Percentiles rank a stretch among this genome's conserved stretches.
Conservation (phyloP, 2,888 invertebrate genomes). For the Neuroscelio doddi region DNA sequence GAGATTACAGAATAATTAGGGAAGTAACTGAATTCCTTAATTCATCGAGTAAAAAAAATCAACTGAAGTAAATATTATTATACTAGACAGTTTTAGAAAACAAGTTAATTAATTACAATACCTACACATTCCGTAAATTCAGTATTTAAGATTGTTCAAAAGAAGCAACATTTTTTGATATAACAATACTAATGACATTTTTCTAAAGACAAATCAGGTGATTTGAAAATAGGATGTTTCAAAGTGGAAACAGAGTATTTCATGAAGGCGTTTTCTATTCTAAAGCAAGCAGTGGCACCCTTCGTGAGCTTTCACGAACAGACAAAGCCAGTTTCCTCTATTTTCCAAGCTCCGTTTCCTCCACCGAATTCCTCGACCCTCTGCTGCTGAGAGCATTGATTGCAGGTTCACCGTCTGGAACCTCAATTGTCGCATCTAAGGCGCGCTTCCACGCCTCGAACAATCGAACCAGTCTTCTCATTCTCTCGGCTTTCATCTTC, state of each 20-base stretch:
- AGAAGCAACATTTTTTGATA: no score
- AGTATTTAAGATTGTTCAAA: no score
- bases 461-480: slow-evolving; percentile 54
- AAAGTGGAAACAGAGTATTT: slow-evolving; percentile 34
- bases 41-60: no score
- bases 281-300: slow-evolving; percentile 51
- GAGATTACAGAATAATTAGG: no score
- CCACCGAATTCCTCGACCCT: slow-evolving; percentile 48
- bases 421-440: slow-evolving; percentile 69
- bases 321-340: slow-evolving; percentile 64
- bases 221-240: slow-evolving; percentile 44
- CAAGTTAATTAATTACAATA: no score
- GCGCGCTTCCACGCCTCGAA: slow-evolving; percentile 67
- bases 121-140: no score
- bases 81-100: no score
- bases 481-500: slow-evolving; percentile 29
- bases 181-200: no score
- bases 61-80: no score
- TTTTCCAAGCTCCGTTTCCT: slow-evolving; percentile 42
- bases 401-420: slow-evolving; percentile 69
- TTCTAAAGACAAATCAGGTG: slow-evolving; percentile 2
- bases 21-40: no score
- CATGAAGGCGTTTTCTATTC: slow-evolving; percentile 33
- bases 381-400: slow-evolving; percentile 63
- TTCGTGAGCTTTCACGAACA: slow-evolving; percentile 63